phyloP scores from a whole-genome alignment of 1,140 invertebrate genomes.

The Eriosoma lanigerum region DNA sequence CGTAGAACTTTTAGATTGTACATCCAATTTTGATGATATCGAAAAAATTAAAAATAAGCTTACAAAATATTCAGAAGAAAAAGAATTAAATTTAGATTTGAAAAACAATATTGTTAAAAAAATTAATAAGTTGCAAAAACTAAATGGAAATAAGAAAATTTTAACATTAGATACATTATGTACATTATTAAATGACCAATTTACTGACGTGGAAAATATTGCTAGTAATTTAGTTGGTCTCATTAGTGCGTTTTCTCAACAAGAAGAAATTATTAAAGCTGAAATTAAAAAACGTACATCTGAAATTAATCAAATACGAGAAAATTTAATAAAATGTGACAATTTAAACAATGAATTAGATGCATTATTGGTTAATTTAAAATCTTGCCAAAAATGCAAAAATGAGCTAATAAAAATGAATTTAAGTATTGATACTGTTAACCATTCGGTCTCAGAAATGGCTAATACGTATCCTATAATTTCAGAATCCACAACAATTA shows the following conservation, averaged over 20 bases:
- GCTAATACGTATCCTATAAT: constrained; percentile 77
- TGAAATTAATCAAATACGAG: constrained; percentile 73
- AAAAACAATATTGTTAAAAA: constrained; percentile 77
- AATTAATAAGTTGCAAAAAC: constrained; percentile 74
- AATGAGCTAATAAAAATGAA: constrained; percentile 65
- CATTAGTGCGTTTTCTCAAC: constrained; percentile 69
- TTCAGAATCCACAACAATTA: constrained; percentile 69
- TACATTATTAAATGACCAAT: constrained; percentile 74
- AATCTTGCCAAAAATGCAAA: constrained; percentile 62
- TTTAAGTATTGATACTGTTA: constrained; percentile 69
- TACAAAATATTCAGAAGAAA: constrained; percentile 81
- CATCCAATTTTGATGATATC: constrained; percentile 75
- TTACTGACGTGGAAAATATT: constrained; percentile 71
- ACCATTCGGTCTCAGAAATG: constrained; percentile 70
- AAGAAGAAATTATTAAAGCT: constrained; percentile 71
- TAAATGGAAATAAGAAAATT: constrained; percentile 74
- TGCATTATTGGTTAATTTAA: constrained; percentile 75
- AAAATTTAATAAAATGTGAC: constrained; percentile 86
- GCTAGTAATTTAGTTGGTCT: constrained; percentile 75
- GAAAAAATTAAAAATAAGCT: constrained; percentile 76
- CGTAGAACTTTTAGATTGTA: constrained; percentile 71
- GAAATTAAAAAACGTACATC: constrained; percentile 72
- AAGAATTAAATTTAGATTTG: constrained; percentile 74
- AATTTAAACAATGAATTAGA: constrained; percentile 85
- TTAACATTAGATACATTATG: constrained; percentile 70